phyloP scores from a whole-genome alignment of 2,113 vertebrate genomes.

The Tor tambroides region DNA sequence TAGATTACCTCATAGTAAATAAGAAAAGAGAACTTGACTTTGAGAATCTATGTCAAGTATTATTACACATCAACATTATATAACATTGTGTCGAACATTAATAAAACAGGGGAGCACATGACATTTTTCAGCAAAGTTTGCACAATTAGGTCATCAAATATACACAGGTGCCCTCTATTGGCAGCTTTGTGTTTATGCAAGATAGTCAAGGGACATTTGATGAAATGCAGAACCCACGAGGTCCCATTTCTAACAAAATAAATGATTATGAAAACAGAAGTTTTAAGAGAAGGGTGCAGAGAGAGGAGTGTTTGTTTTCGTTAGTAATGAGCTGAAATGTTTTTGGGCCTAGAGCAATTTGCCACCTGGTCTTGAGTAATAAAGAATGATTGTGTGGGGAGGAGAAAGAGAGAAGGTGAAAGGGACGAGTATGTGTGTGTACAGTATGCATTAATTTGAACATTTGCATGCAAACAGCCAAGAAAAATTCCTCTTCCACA shows the following conservation, averaged over 20 bases:
- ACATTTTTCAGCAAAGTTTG: slow-evolving; percentile 1
- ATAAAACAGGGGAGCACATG: not conserved
- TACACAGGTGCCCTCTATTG: slow-evolving; percentile 36
- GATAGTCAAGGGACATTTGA: slow-evolving; percentile 18
- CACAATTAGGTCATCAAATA: slow-evolving; percentile 37
- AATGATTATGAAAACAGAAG: slow-evolving; percentile 37
- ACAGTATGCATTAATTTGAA: not conserved
- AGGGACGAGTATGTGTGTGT: not conserved
- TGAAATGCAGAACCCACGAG: slow-evolving; percentile 1
- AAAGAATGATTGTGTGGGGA: slow-evolving; percentile 9
- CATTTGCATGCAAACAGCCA: slow-evolving; percentile 12
- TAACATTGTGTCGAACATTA: not conserved
- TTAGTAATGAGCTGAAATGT: slow-evolving; percentile 37
- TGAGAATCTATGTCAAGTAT: not conserved
- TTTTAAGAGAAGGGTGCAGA: slow-evolving; percentile 16
- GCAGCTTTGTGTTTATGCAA: slow-evolving; percentile 21
- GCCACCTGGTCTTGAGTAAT: slow-evolving; percentile 36
- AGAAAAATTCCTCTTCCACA: not conserved
- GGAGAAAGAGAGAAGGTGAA: not conserved
- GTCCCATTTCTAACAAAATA: slow-evolving; percentile 28
- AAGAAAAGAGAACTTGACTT: not conserved
- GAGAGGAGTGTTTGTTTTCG: slow-evolving; percentile 26
- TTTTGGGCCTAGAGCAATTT: slow-evolving; percentile 27
- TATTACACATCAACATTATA: not conserved
- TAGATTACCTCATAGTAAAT: not conserved